phyloP scores from a whole-genome alignment of 1,140 invertebrate species.

The Atopsyche davidsoni region DNA sequence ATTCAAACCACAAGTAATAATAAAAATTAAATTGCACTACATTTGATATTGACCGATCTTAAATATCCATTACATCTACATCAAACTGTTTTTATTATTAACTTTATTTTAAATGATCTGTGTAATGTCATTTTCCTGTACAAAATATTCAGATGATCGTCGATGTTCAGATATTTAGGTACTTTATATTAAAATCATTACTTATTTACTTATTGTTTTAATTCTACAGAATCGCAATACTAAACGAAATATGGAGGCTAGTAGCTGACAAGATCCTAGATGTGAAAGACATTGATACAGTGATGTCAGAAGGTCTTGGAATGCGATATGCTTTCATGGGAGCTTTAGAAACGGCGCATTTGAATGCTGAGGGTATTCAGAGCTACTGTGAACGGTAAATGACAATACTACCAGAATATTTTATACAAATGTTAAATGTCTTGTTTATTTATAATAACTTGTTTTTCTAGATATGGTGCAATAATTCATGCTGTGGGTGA shows the following conservation, averaged over 20 bases:
- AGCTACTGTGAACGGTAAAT: constrained; percentile 45
- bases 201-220: no score
- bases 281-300: constrained; percentile 85
- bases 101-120: no score
- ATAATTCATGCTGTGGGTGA: constrained; percentile 72
- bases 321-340: constrained; percentile 94
- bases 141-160: no score
- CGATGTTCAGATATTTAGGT: no score
- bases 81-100: no score
- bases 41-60: no score
- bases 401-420: neutral
- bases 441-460: neutral
- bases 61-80: constrained; percentile 24
- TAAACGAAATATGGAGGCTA: constrained; percentile 88
- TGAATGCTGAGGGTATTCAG: constrained; percentile 85
- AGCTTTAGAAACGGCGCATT: constrained; percentile 86
- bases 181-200: no score
- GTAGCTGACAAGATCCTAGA: constrained; percentile 77
- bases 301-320: constrained; percentile 91
- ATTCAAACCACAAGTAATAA: no score
- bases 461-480: constrained; percentile 60
- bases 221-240: constrained; percentile 88
- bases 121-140: no score
- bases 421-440: neutral
- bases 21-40: no score